A percentile compares a stretch with the other conserved stretches of the same genome.
Conservation (phyloP, 2,113 vertebrate species). For the Catharus minimus region DNA sequence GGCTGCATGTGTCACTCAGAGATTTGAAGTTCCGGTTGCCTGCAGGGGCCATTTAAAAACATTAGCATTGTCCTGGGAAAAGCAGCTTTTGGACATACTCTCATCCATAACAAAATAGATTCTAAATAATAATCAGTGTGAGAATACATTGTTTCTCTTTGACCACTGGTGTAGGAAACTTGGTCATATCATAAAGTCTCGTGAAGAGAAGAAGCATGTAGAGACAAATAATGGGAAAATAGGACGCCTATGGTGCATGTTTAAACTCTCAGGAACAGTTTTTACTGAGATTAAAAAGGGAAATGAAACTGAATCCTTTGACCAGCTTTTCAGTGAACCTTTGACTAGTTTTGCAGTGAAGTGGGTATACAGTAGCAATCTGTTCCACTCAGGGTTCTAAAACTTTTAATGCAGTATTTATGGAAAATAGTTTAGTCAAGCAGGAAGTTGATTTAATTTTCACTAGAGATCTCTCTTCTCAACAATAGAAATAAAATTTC, state of each 20-base stretch:
- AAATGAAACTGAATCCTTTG: slow-evolving; percentile 46
- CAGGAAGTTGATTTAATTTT: slow-evolving; percentile 38
- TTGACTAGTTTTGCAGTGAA: slow-evolving; percentile 57
- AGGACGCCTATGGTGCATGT: slow-evolving; percentile 54
- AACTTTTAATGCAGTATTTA: slow-evolving; percentile 51
- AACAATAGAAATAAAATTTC: background rate
- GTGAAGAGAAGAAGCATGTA: slow-evolving; percentile 45
- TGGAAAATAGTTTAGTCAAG: slow-evolving; percentile 33
- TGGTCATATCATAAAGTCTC: slow-evolving; percentile 47
- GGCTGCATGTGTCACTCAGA: slow-evolving; percentile 46
- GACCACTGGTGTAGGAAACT: slow-evolving; percentile 55
- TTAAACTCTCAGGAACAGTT: slow-evolving; percentile 60
- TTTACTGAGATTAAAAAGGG: slow-evolving; percentile 68
- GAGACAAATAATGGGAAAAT: slow-evolving; percentile 61
- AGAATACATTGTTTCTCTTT: slow-evolving; percentile 67
- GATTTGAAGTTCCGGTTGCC: slow-evolving; percentile 57
- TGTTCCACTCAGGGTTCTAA: slow-evolving; percentile 23
- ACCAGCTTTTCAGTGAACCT: slow-evolving; percentile 51
- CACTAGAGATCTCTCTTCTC: background rate
- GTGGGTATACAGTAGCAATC: slow-evolving; percentile 52
- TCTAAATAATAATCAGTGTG: slow-evolving; percentile 71
- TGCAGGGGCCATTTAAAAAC: slow-evolving; percentile 62
- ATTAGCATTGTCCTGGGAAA: slow-evolving; percentile 50
- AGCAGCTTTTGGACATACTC: slow-evolving; percentile 45
- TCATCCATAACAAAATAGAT: slow-evolving; percentile 71